Evolutionary conservation across 37 sponge, comb jelly and placozoan genomes (phyloP).

Genomic region (Corticium candelabrum): DNA sequence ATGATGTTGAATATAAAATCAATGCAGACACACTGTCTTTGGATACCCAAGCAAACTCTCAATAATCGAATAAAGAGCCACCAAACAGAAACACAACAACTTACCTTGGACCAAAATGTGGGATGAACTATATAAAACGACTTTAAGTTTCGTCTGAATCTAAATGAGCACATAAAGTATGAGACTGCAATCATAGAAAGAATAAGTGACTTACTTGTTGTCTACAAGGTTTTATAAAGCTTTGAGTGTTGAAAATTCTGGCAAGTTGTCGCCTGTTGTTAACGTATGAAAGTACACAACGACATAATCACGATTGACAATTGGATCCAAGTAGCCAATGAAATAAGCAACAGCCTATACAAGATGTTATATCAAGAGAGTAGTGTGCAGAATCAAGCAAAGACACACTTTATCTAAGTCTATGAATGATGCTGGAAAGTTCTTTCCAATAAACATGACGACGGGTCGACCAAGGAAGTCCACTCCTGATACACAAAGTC

Average conservation of each 20-base stretch:
- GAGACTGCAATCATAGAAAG: neutral
- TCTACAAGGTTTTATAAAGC: conserved; percentile 56
- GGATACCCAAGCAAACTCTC: no score
- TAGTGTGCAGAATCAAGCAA: neutral
- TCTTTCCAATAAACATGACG: conserved; percentile 55
- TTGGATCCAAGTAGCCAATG: conserved; percentile 58
- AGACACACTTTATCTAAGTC: conserved; percentile 40
- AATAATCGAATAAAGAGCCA: no score
- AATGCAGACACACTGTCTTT: no score
- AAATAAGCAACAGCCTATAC: conserved; percentile 71
- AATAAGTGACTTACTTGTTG: conserved; percentile 24
- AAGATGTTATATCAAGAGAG: conserved; percentile 1
- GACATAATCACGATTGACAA: conserved; percentile 54
- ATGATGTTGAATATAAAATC: no score
- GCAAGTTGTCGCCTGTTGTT: conserved; percentile 33
- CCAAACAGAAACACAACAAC: no score
- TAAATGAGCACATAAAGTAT: neutral
- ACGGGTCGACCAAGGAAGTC: conserved; percentile 64
- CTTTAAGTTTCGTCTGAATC: conserved; percentile 56
- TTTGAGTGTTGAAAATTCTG: conserved; percentile 51
- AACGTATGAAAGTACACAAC: conserved; percentile 66
- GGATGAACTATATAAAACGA: conserved; percentile 79
- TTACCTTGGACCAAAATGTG: conserved; percentile 77
- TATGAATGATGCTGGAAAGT: conserved; percentile 42
- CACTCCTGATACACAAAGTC: conserved; percentile 29